Conservation (phyloP, 2,113 vertebrate species). For the Rhipidura dahli region DNA sequence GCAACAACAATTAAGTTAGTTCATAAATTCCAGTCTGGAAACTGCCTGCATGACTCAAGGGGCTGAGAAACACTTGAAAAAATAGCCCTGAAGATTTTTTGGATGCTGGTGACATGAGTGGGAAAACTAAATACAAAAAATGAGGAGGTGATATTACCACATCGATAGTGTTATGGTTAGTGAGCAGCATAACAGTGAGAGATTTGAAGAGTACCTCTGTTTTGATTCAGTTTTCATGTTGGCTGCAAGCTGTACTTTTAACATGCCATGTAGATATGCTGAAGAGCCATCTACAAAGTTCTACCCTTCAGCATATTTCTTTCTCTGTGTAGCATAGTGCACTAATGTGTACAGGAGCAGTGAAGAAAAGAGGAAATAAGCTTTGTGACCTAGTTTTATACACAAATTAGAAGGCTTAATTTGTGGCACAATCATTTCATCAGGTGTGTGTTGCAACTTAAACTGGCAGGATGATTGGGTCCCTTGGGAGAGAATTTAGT, state of each 20-base stretch:
- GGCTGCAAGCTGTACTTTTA: background rate
- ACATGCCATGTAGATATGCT: background rate
- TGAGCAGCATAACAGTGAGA: background rate
- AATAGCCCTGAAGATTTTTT: background rate
- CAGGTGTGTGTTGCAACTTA: constrained; percentile 13
- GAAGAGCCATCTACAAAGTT: background rate
- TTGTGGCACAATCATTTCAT: constrained; percentile 20
- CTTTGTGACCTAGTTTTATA: constrained; percentile 22
- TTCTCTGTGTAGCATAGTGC: background rate
- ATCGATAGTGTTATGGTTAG: background rate
- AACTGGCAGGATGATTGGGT: background rate
- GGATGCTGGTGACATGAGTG: background rate
- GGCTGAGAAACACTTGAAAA: background rate
- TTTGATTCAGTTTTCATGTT: background rate
- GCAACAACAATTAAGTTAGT: background rate
- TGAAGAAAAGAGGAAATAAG: background rate
- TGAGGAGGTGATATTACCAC: background rate
- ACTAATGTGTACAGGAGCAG: background rate
- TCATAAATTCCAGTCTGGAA: background rate
- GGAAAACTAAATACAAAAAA: background rate
- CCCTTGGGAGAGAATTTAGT: background rate
- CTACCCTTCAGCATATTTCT: background rate
- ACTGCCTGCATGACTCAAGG: background rate
- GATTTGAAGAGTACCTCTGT: background rate
- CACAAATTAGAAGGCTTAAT: constrained; percentile 39